phyloP scores from a whole-genome alignment of 2,888 invertebrate species.

The Ditula angustiorana region DNA sequence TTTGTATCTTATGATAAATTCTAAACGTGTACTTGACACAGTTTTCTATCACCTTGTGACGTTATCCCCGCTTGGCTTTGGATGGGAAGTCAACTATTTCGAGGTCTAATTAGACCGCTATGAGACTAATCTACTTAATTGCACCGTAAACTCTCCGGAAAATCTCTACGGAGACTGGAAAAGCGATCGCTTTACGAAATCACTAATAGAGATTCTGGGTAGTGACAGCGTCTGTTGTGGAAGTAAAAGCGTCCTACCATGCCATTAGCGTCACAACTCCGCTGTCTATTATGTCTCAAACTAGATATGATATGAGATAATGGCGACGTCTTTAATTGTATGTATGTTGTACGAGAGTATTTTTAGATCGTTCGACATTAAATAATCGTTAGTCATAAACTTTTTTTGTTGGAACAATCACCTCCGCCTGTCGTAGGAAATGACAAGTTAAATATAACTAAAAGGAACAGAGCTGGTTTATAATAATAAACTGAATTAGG shows the following conservation, averaged over 20 bases:
- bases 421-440: constrained; percentile 27
- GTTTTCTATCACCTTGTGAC: constrained; percentile 56
- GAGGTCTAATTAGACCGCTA: constrained; percentile 45
- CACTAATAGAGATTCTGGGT: background rate
- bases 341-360: constrained; percentile 12
- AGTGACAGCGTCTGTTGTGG: constrained; percentile 8
- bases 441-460: constrained; percentile 30
- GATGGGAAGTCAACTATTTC: constrained; percentile 50
- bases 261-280: background rate
- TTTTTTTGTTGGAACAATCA: constrained; percentile 38
- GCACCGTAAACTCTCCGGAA: background rate
- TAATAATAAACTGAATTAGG: constrained; percentile 32
- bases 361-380: constrained; percentile 10
- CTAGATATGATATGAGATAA: constrained; percentile 7
- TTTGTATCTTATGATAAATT: constrained; percentile 48
- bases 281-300: constrained; percentile 16
- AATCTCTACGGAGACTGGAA: background rate
- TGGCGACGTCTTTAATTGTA: constrained; percentile 8
- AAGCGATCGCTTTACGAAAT: background rate
- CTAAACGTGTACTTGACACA: constrained; percentile 63
- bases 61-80: constrained; percentile 51
- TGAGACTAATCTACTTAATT: constrained; percentile 19
- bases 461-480: constrained; percentile 34
- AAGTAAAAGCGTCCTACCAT: background rate
- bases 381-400: constrained; percentile 6